A percentile compares a stretch with the other conserved stretches of the same genome.
Evolutionary conservation across 2,797 vertebrate genomes (phyloP).

Genomic region (Silurus aristotelis): DNA sequence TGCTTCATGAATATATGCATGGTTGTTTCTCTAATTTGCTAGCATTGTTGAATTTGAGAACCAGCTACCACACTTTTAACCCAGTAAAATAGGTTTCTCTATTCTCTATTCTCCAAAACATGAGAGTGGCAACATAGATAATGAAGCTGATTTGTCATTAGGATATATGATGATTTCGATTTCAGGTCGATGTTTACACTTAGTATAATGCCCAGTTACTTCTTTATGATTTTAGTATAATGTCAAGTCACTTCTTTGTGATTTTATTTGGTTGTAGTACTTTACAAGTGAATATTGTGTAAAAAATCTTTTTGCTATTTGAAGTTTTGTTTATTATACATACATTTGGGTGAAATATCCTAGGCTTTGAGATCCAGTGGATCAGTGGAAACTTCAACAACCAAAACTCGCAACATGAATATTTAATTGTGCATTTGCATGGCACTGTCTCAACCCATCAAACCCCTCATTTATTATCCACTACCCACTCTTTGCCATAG

Average conservation of each 20-base stretch:
- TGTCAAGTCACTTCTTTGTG: not conserved
- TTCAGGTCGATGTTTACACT: not conserved
- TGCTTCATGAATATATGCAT: not conserved
- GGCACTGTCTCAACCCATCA: constrained; percentile 51
- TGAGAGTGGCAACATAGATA: not conserved
- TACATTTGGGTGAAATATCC: constrained; percentile 13
- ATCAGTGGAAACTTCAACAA: constrained; percentile 28
- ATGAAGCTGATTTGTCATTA: not conserved
- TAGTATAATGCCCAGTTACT: not conserved
- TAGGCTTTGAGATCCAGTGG: not conserved
- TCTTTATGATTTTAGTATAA: not conserved
- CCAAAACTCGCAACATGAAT: constrained; percentile 39
- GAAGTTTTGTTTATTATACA: constrained; percentile 15
- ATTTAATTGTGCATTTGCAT: constrained; percentile 51
- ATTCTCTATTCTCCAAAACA: not conserved
- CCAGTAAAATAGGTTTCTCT: not conserved
- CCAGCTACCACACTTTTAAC: not conserved
- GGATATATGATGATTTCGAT: not conserved
- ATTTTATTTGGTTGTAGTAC: not conserved
- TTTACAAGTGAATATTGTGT: not conserved
- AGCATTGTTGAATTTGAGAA: not conserved
- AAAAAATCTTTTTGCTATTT: constrained; percentile 8
- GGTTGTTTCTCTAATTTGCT: not conserved
- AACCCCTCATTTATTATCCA: constrained; percentile 28
- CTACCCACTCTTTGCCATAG: constrained; percentile 28